A percentile compares a stretch with the other conserved stretches of the same genome.
phyloP scores from a whole-genome alignment of 2,113 vertebrate species.

The Anhinga rufa region DNA sequence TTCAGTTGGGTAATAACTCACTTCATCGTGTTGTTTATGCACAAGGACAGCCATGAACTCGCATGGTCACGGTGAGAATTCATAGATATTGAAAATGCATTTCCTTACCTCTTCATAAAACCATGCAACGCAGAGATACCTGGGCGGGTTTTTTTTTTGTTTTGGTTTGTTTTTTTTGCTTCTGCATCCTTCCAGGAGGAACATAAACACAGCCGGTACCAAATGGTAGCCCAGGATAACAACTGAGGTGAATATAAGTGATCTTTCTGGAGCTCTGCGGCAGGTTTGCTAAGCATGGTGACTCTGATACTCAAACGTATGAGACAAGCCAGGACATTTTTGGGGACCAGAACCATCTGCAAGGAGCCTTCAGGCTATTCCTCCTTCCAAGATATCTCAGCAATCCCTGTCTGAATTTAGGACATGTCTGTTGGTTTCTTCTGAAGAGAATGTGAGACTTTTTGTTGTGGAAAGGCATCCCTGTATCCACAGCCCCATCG shows the following conservation, averaged over 20 bases:
- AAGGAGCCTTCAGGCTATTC: neutral
- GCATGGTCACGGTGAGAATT: neutral
- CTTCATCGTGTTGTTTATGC: neutral
- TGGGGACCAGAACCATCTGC: neutral
- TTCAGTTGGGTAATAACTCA: conserved; percentile 6
- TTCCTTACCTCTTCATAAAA: conserved; percentile 32
- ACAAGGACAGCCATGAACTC: neutral
- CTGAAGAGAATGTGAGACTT: neutral
- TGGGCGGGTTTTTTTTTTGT: neutral
- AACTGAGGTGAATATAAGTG: neutral
- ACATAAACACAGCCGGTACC: neutral
- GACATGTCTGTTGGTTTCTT: rapidly evolving
- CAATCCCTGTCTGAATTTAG: neutral
- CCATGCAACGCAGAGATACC: neutral
- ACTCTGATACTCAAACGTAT: neutral
- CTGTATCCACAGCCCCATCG: neutral
- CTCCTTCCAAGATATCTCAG: neutral
- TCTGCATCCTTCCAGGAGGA: neutral
- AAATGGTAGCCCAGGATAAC: neutral
- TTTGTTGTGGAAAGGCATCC: neutral
- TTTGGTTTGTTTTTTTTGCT: neutral
- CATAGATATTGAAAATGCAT: neutral
- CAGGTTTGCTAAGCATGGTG: neutral
- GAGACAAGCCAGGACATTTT: neutral
- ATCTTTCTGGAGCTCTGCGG: neutral